Conservation (phyloP, 2,113 vertebrate genomes). For the Chaenocephalus aceratus region DNA sequence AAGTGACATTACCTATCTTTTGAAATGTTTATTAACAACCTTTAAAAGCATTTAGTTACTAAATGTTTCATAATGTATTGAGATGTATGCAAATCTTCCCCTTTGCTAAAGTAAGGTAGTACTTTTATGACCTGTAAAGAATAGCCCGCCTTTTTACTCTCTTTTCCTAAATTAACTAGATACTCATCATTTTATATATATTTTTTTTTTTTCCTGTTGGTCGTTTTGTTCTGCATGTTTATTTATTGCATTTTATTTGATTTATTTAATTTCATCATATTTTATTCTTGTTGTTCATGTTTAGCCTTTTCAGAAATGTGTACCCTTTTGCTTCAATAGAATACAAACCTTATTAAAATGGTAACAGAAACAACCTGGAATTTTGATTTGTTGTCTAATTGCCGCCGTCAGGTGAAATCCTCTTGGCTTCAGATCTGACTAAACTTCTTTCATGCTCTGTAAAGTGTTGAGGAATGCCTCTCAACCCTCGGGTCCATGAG, state of each 20-base stretch:
- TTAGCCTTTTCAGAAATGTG: neutral
- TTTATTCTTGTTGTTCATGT: too few species aligned
- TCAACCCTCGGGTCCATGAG: constrained; percentile 32
- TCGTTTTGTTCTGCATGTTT: too few species aligned
- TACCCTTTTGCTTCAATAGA: neutral
- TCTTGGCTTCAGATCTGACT: constrained; percentile 1
- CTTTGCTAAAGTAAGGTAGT: too few species aligned
- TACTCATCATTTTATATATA: too few species aligned
- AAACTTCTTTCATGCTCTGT: neutral
- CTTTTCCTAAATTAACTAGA: too few species aligned
- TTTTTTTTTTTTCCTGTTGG: too few species aligned
- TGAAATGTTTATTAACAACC: neutral
- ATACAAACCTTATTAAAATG: neutral
- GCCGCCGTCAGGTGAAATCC: constrained; percentile 16
- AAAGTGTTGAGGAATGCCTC: constrained; percentile 15
- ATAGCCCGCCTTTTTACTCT: too few species aligned
- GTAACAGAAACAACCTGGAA: neutral
- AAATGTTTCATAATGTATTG: too few species aligned
- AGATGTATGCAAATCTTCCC: too few species aligned
- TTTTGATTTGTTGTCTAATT: neutral
- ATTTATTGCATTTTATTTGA: too few species aligned
- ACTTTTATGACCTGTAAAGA: too few species aligned
- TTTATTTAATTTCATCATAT: too few species aligned
- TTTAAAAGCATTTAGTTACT: neutral
- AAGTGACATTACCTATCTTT: neutral